Evolutionary conservation across 2,888 invertebrate genomes (phyloP), one percentile per base, ranked within the genome.

Genomic region (Eilema caniola): DNA sequence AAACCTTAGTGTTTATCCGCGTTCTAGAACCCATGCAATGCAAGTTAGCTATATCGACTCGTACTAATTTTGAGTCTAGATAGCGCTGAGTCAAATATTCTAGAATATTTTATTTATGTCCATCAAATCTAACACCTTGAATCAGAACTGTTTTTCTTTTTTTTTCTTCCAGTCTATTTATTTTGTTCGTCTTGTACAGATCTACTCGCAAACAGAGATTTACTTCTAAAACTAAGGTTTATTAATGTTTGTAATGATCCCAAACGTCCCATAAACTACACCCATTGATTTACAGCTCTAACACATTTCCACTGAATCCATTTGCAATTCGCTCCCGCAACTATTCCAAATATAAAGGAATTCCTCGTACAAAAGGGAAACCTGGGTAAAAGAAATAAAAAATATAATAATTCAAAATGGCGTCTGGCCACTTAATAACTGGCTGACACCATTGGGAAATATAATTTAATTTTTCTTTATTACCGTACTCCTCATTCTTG

Each of bases 371-470:
- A 91, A 92, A 92, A 92, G 89, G 88, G 87, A 92, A 92, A 92
- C 91, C 93, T 89, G 89, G 87, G 88, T 90, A 89, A 90, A 90
- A 88, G 88, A 91, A 91, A 93, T 91, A 92, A 93, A 94, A 94
- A 93, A 92, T 92, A 92, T 93, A 93, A 94, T 94, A 95, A 93
- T 94, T 94, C 95, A 95, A 95, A 94, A 95, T 95, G 95, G 95
- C 95, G 95, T 92, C 93, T 93, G 94, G 95, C 93, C 93, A 95
- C 95, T 95, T 95, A 95, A 95, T 95, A 95, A 95, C 95, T 94
- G 94, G 92, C 95, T 95, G 95, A 95, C 95, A 95, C 95, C 95
- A 94, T 94, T 93, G 95, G 94, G 95, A 95, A 95, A 95, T 94
- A 95, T 95, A 95, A 95, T 95, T 95, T 95, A 95, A 95, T 95